These are phyloP conservation scores for Drosophila grimshawi DNA, from an alignment of 1,140 invertebrate genomes.

Conservation along the genomic window DNA sequence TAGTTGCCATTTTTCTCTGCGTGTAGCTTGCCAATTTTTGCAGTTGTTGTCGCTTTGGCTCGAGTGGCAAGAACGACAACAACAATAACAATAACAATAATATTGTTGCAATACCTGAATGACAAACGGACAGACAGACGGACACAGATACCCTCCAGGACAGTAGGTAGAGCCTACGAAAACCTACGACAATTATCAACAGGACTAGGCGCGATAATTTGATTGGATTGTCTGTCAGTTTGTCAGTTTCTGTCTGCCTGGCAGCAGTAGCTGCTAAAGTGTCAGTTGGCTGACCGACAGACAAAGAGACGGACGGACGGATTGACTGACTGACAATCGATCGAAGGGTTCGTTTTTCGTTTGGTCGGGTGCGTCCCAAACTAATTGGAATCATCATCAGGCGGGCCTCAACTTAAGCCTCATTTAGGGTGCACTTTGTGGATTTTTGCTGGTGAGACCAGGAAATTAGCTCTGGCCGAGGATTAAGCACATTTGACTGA, in stretches of 20 bases:
- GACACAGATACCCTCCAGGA: neutral
- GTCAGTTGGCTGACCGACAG: conserved; percentile 76
- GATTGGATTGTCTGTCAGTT: conserved; percentile 81
- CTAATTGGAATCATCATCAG: conserved; percentile 84
- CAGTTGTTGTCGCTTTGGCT: conserved; percentile 56
- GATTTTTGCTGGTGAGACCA: conserved; percentile 62
- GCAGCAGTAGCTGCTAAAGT: conserved; percentile 46
- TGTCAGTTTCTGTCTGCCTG: conserved; percentile 3
- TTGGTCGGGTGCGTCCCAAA: conserved; percentile 23
- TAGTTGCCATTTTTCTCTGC: neutral
- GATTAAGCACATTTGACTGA: conserved; percentile 83
- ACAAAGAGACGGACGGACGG: conserved; percentile 40
- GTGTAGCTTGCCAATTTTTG: conserved; percentile 31
- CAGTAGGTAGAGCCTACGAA: conserved; percentile 29
- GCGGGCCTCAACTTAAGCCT: conserved; percentile 82
- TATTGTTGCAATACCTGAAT: conserved; percentile 67
- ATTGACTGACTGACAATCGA: conserved; percentile 47
- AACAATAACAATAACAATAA: conserved; percentile 27
- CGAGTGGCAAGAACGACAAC: conserved; percentile 65
- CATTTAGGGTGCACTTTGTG: conserved; percentile 84
- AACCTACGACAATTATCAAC: conserved; percentile 69
- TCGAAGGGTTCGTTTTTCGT: conserved; percentile 64
- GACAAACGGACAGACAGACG: conserved; percentile 17
- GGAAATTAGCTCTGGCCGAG: conserved; percentile 77
- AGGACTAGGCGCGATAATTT: conserved; percentile 82